Conservation (phyloP, 2,888 invertebrate species). For the Phyllotreta striolata region DNA sequence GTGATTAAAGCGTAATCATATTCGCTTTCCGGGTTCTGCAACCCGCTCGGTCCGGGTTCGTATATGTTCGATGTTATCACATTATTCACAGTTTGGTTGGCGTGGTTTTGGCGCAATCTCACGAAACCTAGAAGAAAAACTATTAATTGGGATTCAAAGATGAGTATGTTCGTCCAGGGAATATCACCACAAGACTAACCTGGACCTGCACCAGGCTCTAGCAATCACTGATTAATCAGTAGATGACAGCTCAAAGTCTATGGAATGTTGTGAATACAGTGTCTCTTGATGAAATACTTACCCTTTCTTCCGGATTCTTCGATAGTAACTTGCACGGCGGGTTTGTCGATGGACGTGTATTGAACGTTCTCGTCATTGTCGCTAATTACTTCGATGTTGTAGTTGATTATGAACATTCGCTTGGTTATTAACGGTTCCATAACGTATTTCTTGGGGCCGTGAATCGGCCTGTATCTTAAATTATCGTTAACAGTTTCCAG, state of each 20-base stretch:
- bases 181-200: too few species aligned
- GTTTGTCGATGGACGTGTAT: constrained; percentile 49
- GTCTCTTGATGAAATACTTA: constrained; percentile 20
- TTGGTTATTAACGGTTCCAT: constrained; percentile 69
- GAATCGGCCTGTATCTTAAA: constrained; percentile 64
- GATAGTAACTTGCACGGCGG: constrained; percentile 45
- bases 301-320: constrained; percentile 47
- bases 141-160: neutral
- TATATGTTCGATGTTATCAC: constrained; percentile 21
- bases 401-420: constrained; percentile 74
- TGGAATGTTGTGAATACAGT: too few species aligned
- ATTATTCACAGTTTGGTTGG: constrained; percentile 30
- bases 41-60: constrained; percentile 40
- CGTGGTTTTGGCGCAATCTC: constrained; percentile 41
- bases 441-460: constrained; percentile 57
- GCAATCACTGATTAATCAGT: neutral
- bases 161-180: neutral
- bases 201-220: too few species aligned
- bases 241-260: neutral
- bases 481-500: constrained; percentile 73
- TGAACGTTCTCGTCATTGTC: constrained; percentile 43
- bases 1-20: constrained; percentile 46
- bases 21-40: constrained; percentile 38
- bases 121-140: constrained; percentile 41
- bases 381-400: constrained; percentile 74